Conservation (phyloP, 2,113 vertebrate species). For the Ia io region DNA sequence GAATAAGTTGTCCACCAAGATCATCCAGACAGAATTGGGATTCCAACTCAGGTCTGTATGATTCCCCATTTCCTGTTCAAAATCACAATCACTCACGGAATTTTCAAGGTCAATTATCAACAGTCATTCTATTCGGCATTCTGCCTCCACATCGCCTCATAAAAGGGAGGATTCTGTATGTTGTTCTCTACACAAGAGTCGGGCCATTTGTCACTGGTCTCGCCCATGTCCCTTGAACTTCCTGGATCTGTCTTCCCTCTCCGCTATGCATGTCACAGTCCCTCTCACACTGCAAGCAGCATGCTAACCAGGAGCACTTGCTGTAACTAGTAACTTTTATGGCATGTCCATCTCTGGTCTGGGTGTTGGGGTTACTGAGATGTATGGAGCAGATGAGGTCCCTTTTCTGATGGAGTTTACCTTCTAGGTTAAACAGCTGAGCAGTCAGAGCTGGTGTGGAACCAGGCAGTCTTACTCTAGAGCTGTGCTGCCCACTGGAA, state of each 20-base stretch:
- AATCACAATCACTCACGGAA: not conserved
- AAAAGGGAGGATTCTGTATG: not conserved
- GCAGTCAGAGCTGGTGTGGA: not conserved
- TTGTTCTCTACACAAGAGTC: not conserved
- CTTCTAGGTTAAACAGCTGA: not conserved
- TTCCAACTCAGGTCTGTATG: not conserved
- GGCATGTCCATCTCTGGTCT: not conserved
- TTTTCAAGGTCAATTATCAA: not conserved
- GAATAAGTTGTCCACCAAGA: not conserved
- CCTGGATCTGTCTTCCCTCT: not conserved
- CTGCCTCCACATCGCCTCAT: not conserved
- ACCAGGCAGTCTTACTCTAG: not conserved
- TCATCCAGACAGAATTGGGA: not conserved
- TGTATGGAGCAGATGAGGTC: not conserved
- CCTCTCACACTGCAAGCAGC: not conserved
- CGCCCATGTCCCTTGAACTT: not conserved
- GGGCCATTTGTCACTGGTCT: not conserved
- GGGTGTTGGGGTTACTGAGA: not conserved
- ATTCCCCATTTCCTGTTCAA: not conserved
- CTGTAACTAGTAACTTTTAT: not conserved
- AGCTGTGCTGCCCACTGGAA: not conserved
- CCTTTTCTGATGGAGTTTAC: not conserved
- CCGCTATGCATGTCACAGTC: no score
- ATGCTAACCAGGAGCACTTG: not conserved
- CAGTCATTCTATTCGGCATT: not conserved